These are phyloP conservation scores for Archaeoteleia sp. DNA, from an alignment of 2,888 invertebrate species.

Conservation along the genomic window DNA sequence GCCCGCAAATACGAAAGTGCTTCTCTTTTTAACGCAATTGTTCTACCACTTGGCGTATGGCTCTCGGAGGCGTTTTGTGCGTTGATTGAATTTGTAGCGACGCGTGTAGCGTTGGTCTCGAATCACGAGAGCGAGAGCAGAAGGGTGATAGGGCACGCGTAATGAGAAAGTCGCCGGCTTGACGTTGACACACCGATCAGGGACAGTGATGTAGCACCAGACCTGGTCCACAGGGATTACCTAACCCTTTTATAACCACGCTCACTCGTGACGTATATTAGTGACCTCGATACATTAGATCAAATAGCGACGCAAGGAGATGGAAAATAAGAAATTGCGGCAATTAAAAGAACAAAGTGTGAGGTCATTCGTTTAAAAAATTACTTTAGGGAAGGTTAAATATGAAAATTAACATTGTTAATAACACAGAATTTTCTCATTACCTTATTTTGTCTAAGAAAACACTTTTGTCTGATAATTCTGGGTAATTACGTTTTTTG, in stretches of 20 bases:
- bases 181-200: conserved; percentile 62
- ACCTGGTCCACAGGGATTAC: conserved; percentile 39
- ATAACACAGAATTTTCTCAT: too few species aligned
- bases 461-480: too few species aligned
- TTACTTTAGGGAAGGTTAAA: too few species aligned
- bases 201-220: conserved; percentile 64
- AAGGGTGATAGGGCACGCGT: conserved; percentile 59
- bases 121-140: conserved; percentile 34
- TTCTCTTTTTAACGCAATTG: conserved; percentile 47
- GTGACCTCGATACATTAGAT: conserved; percentile 21
- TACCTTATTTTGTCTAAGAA: too few species aligned
- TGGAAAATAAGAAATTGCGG: too few species aligned
- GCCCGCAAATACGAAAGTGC: too few species aligned
- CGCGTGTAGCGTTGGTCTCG: conserved; percentile 43
- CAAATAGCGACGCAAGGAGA: too few species aligned
- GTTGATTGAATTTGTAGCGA: conserved; percentile 65
- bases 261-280: conserved; percentile 21
- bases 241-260: conserved; percentile 39
- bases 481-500: too few species aligned
- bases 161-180: conserved; percentile 66
- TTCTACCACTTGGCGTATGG: conserved; percentile 24
- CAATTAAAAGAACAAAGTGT: too few species aligned
- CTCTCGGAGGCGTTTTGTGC: conserved; percentile 58
- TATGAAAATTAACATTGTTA: too few species aligned
- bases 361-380: too few species aligned